phyloP scores from a whole-genome alignment of 2,113 vertebrate species.

The Synchiropus splendidus region DNA sequence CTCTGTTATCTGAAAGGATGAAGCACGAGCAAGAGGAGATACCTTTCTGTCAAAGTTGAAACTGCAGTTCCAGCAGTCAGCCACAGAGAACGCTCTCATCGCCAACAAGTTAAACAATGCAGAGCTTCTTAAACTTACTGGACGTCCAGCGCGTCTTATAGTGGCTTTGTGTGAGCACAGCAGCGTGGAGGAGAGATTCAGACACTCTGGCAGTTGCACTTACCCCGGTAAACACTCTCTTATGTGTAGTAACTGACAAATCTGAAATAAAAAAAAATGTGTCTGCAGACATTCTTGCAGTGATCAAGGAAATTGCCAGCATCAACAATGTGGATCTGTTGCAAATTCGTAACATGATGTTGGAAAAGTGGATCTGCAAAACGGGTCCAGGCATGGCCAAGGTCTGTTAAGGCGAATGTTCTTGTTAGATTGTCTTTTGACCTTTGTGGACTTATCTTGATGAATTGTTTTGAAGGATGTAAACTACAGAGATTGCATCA shows the following conservation, averaged over 20 bases:
- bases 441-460: not conserved
- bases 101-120: conserved; percentile 63
- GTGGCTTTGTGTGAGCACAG: conserved; percentile 80
- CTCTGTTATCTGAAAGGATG: conserved; percentile 56
- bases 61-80: conserved; percentile 76
- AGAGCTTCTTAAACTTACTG: conserved; percentile 68
- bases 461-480: conserved; percentile 51
- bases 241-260: not conserved
- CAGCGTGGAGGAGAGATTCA: conserved; percentile 76
- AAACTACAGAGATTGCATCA: conserved; percentile 60
- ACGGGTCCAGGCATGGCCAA: conserved; percentile 50
- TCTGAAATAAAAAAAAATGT: not conserved
- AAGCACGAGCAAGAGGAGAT: conserved; percentile 61
- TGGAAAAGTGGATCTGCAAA: conserved; percentile 90
- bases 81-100: conserved; percentile 80
- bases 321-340: conserved; percentile 81
- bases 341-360: conserved; percentile 77
- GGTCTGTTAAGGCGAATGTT: conserved; percentile 68
- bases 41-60: conserved; percentile 77
- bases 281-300: conserved; percentile 76
- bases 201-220: conserved; percentile 54
- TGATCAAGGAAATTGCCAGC: conserved; percentile 80
- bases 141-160: conserved; percentile 78
- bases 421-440: too few species aligned
- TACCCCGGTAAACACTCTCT: conserved; percentile 73